These are phyloP conservation scores for Eciton burchellii DNA, from an alignment of 1,140 invertebrate species.

Conservation along the genomic window DNA sequence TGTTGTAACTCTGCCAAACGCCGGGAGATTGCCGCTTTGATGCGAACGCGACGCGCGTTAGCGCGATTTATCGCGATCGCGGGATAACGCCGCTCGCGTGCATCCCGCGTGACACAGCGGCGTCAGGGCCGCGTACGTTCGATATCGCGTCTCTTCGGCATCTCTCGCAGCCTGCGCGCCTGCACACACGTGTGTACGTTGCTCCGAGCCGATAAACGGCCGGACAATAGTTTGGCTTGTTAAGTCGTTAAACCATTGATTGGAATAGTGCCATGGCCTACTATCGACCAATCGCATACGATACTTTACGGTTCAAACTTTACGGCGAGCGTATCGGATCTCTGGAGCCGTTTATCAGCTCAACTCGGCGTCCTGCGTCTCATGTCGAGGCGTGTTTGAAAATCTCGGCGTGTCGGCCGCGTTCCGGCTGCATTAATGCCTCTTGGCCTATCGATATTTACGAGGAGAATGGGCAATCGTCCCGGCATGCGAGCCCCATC, in stretches of 20 bases:
- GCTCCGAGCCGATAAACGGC: constrained; percentile 53
- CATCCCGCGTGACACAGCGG: constrained; percentile 23
- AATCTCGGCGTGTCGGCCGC: background rate
- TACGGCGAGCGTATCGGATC: background rate
- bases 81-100: constrained; percentile 48
- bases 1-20: constrained; percentile 16
- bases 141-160: background rate
- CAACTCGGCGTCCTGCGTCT: background rate
- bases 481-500: background rate
- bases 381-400: background rate
- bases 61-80: constrained; percentile 44
- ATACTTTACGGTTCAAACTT: constrained; percentile 18
- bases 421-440: background rate
- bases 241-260: constrained; percentile 66
- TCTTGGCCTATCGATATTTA: background rate
- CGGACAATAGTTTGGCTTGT: constrained; percentile 60
- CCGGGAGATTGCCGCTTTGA: constrained; percentile 4
- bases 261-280: constrained; percentile 49
- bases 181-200: constrained; percentile 42
- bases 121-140: background rate
- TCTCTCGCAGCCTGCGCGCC: background rate
- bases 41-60: constrained; percentile 19
- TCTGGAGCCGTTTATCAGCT: background rate
- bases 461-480: background rate
- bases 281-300: constrained; percentile 38